These are phyloP conservation scores for Glyphotaelius pellucidus DNA, from an alignment of 2,888 invertebrate genomes.

Conservation along the genomic window DNA sequence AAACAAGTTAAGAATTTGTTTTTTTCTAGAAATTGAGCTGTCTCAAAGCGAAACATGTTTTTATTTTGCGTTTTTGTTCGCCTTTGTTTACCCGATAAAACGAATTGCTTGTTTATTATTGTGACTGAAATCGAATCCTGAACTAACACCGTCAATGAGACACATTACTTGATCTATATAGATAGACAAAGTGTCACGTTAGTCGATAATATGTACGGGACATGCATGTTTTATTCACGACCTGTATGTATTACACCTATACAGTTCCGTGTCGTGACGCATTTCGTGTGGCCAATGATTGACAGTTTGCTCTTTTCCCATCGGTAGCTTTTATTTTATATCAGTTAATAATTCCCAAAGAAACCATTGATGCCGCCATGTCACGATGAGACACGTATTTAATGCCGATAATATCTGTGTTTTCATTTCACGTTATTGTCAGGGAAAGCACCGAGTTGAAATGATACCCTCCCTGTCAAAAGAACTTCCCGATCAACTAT, in stretches of 20 bases:
- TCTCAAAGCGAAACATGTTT: background rate
- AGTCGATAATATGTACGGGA: background rate
- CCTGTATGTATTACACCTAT: background rate
- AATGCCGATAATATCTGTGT: background rate
- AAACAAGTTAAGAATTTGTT: background rate
- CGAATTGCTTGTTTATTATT: background rate
- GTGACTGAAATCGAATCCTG: background rate
- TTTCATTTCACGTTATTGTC: background rate
- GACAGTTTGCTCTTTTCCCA: background rate
- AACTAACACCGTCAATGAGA: background rate
- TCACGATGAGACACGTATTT: background rate
- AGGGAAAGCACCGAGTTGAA: background rate
- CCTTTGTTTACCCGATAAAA: background rate
- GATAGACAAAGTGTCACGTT: background rate
- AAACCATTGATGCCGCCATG: background rate
- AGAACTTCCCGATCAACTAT: background rate
- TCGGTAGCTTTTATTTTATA: background rate
- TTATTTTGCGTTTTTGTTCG: background rate
- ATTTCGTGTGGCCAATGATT: background rate
- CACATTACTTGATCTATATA: background rate
- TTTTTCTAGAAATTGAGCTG: background rate
- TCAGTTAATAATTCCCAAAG: background rate
- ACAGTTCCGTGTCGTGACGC: background rate
- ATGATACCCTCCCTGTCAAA: background rate
- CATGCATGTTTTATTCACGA: background rate